Conservation (phyloP, 2,797 vertebrate species). For the Coranthus polyacanthus region DNA sequence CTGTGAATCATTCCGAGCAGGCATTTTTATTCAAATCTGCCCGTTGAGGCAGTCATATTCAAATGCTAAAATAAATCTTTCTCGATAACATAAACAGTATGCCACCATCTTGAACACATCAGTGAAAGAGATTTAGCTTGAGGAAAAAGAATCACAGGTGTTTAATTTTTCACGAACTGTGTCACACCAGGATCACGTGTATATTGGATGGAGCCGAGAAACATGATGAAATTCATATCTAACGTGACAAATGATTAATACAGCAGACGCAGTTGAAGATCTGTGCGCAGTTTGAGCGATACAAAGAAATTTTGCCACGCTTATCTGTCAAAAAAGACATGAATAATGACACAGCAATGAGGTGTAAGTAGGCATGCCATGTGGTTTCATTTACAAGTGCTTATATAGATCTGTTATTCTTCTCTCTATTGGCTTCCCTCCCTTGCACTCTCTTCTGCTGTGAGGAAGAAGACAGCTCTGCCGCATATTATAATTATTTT, state of each 20-base stretch:
- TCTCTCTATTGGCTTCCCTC: not conserved
- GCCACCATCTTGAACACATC: constrained; percentile 45
- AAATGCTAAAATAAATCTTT: constrained; percentile 62
- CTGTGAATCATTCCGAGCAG: constrained; percentile 58
- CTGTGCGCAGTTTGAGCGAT: constrained; percentile 24
- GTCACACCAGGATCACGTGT: constrained; percentile 7
- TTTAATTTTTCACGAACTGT: constrained; percentile 49
- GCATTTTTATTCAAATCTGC: constrained; percentile 62
- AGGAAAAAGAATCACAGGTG: constrained; percentile 42
- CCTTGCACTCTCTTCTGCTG: constrained; percentile 2
- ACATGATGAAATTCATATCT: constrained; percentile 42
- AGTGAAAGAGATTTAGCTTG: constrained; percentile 45
- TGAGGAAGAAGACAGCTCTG: constrained; percentile 21
- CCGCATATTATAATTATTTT: constrained; percentile 23
- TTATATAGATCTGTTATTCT: constrained; percentile 13
- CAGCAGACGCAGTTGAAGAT: constrained; percentile 23
- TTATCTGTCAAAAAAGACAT: constrained; percentile 33
- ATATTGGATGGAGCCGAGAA: constrained; percentile 6
- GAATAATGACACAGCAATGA: constrained; percentile 39
- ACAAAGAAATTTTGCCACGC: constrained; percentile 2
- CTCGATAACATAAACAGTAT: constrained; percentile 49
- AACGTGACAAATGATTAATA: constrained; percentile 48
- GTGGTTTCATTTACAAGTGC: constrained; percentile 37
- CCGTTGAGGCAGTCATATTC: constrained; percentile 52
- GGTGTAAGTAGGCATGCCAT: constrained; percentile 17